Conservation (phyloP, 2,888 invertebrate species). For the Hyles lineata region DNA sequence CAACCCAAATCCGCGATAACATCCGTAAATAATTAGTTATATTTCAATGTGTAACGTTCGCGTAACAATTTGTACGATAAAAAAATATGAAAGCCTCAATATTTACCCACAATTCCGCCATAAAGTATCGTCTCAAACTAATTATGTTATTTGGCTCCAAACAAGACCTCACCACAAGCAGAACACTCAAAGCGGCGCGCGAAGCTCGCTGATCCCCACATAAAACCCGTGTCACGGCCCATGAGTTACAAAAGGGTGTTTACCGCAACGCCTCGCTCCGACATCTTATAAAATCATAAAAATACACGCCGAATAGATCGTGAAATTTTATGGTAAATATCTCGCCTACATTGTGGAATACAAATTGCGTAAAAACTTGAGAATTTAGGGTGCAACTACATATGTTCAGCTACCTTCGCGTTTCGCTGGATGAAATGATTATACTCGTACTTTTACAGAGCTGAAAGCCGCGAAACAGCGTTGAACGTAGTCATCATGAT, state of each 20-base stretch:
- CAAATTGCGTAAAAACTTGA: conserved; percentile 29
- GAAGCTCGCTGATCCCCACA: conserved; percentile 29
- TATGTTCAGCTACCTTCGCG: too few species aligned
- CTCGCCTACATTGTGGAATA: conserved; percentile 28
- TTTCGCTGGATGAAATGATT: too few species aligned
- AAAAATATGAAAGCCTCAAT: too few species aligned
- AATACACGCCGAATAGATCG: conserved; percentile 33
- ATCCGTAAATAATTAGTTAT: too few species aligned
- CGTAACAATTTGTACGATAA: too few species aligned
- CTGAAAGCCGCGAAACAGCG: too few species aligned
- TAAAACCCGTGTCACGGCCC: conserved; percentile 38
- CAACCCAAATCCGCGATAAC: too few species aligned
- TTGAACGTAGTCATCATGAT: too few species aligned
- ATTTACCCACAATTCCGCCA: too few species aligned
- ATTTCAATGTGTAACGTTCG: too few species aligned
- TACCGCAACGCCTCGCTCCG: conserved; percentile 32
- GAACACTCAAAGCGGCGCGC: neutral
- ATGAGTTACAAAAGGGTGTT: conserved; percentile 40
- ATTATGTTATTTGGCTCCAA: neutral
- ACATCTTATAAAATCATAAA: conserved; percentile 39
- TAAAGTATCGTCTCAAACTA: neutral
- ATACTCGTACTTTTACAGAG: too few species aligned
- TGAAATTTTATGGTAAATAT: conserved; percentile 32
- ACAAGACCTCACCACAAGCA: neutral
- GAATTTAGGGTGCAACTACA: neutral